A percentile compares a stretch with the other conserved stretches of the same genome.
Evolutionary conservation across 2,113 vertebrate species (phyloP).

Genomic region (Suncus etruscus): DNA sequence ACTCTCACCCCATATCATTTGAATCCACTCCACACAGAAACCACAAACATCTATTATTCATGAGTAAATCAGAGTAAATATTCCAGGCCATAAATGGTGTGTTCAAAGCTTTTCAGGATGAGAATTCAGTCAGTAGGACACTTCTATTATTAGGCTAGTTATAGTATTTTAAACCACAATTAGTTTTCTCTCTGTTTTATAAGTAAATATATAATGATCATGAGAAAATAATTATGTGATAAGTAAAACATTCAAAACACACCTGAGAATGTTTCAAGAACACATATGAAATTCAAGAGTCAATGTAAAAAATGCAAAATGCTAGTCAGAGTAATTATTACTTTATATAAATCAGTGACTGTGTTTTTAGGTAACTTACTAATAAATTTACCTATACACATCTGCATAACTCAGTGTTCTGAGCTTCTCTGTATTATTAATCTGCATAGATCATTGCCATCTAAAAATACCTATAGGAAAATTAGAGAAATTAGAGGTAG

Average conservation of each 20-base stretch:
- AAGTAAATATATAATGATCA: neutral
- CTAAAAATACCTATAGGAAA: neutral
- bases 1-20: too few species aligned
- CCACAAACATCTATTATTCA: neutral
- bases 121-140: neutral
- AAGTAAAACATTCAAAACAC: neutral
- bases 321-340: neutral
- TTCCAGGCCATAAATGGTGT: neutral
- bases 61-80: neutral
- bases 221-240: neutral
- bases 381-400: neutral
- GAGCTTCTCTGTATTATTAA: neutral
- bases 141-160: neutral
- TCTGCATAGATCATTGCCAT: neutral
- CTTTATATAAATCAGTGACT: neutral
- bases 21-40: too few species aligned
- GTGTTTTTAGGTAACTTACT: neutral
- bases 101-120: neutral
- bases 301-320: neutral
- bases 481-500: neutral
- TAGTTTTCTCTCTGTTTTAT: neutral
- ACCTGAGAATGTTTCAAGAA: neutral
- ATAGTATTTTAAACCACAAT: neutral
- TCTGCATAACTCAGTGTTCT: neutral
- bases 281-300: neutral